Conservation (phyloP, 2,888 invertebrate genomes). For the Brachyptera putata region DNA sequence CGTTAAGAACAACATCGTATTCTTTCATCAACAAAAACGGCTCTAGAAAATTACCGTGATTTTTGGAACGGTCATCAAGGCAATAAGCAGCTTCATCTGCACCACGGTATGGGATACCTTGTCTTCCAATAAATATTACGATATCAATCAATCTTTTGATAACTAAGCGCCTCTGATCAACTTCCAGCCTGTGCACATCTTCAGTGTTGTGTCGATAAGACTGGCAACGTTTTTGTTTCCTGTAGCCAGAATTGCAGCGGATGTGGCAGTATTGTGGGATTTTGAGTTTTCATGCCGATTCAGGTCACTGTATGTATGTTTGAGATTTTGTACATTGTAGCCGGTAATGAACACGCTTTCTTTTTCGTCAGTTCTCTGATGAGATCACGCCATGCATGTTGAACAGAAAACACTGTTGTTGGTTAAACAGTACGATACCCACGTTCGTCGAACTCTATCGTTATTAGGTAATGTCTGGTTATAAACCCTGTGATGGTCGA, state of each 20-base stretch:
- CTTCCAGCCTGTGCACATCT: background rate
- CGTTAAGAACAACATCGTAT: background rate
- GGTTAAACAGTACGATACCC: background rate
- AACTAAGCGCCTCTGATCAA: background rate
- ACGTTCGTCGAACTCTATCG: background rate
- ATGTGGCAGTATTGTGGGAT: background rate
- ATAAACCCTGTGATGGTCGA: background rate
- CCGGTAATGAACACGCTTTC: background rate
- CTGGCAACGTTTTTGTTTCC: background rate
- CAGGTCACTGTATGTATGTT: background rate
- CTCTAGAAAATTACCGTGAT: conserved; percentile 6
- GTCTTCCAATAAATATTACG: background rate
- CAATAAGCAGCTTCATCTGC: background rate
- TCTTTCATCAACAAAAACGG: background rate
- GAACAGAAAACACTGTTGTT: background rate
- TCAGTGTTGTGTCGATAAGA: background rate
- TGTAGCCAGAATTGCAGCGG: background rate
- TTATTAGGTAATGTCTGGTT: background rate
- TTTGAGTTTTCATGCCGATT: background rate
- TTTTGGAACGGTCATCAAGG: background rate
- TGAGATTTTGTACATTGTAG: background rate
- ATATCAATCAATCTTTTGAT: background rate
- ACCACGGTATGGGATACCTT: background rate
- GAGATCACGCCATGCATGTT: background rate
- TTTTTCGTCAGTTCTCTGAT: background rate